Base-by-base conservation (phyloP, 2,113 vertebrate genomes). In the Melanotaenia duboulayi region DNA sequence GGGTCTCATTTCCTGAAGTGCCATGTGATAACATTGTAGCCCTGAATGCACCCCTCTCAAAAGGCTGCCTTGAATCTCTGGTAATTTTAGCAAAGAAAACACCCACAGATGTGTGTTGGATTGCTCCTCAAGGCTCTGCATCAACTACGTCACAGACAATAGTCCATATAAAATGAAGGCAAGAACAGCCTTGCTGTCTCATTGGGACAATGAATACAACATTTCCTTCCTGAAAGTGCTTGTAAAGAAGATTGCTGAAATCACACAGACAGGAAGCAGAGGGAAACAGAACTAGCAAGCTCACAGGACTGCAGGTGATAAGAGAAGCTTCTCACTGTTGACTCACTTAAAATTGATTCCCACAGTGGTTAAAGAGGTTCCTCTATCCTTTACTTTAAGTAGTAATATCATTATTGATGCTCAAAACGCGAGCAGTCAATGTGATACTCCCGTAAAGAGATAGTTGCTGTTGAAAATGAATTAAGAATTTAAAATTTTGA, bases 11-110 rank as follows among this genome's bases (percentile, higher is more conserved):
- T 88, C 90, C 85, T 87, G 84, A 52, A 66, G 35, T 40, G 70
- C 61, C 52, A 11, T 37, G 73, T 71, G 84, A 89, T 88, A 89
- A 91, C 85, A 88, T 89, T 83, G 88, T 90, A 52, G 68, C 61
- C 57, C 2, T 54, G 73, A 71, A 24, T 11, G 10, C 75, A 75
- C 87, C 87, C 80, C 44, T 1, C 66, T 56, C 52, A 9, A 44
- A 54, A 74, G 50, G 0, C 74, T 23, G 59, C 76, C 59, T 65
- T 80, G 64, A 83, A 73, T 58, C 11, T 32, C 25, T 0, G 7
- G 65, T 74, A 59, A 69, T 78, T 84, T 77, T 77, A 81, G 85
- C 48, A 58, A 73, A 74, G 55, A 71, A 61, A 77, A 87, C 77
- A 81, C 40, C 14, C 56, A n/a, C 17, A 51, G 32, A 46, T 50